Conservation (phyloP, 2,888 invertebrate genomes). For the Yponomeuta plumbellus region DNA sequence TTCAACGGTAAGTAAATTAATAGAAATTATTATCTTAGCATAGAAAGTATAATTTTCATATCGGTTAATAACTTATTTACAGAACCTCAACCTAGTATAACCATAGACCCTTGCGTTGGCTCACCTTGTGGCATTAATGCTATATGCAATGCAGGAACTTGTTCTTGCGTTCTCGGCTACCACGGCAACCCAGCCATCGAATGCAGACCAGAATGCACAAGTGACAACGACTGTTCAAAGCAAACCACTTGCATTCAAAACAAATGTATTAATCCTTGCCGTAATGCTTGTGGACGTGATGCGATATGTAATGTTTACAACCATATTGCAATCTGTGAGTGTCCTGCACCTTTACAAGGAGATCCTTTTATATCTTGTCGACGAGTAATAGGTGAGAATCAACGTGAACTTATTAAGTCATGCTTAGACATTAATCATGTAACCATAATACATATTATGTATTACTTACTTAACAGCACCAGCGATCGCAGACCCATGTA, state of each 20-base stretch:
- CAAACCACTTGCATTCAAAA: slow-evolving; percentile 82
- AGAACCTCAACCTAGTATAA: slow-evolving; percentile 51
- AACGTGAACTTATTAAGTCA: background rate
- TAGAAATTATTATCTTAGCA: no score
- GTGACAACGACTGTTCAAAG: slow-evolving; percentile 83
- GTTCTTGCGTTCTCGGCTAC: slow-evolving; percentile 78
- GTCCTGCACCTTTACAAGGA: slow-evolving; percentile 83
- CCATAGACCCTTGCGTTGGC: slow-evolving; percentile 75
- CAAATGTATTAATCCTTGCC: slow-evolving; percentile 86
- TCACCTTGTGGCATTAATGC: slow-evolving; percentile 82
- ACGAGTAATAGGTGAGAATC: slow-evolving; percentile 61
- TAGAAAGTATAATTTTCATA: no score
- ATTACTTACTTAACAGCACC: slow-evolving; percentile 33
- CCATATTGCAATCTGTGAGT: slow-evolving; percentile 87
- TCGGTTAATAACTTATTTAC: slow-evolving; percentile 22
- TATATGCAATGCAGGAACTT: slow-evolving; percentile 75
- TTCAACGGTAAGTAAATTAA: slow-evolving; percentile 40
- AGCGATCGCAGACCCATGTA: slow-evolving; percentile 73
- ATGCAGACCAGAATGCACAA: slow-evolving; percentile 86
- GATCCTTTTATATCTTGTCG: slow-evolving; percentile 86
- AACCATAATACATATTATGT: background rate
- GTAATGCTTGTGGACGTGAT: slow-evolving; percentile 81
- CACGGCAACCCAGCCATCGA: slow-evolving; percentile 81
- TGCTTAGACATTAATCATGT: no score
- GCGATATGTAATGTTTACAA: slow-evolving; percentile 85